Evolutionary conservation across 2,888 invertebrate species (phyloP).

Genomic region (Hedychridium roseum): DNA sequence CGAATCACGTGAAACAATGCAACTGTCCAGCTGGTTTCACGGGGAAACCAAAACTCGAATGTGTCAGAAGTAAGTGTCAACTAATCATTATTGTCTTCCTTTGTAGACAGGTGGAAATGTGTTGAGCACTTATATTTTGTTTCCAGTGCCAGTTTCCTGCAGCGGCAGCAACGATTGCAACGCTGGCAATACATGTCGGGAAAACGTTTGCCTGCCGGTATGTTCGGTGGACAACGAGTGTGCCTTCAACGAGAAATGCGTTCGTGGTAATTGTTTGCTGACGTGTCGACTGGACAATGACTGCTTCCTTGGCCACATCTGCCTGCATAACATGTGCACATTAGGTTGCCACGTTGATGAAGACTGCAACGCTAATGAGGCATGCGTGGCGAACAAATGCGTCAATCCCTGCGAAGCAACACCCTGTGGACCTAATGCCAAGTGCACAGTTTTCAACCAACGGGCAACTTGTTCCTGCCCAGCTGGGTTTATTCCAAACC

Average conservation of each 20-base stretch:
- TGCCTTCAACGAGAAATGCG: constrained; percentile 89
- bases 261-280: constrained; percentile 81
- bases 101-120: no score
- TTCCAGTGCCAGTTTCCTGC: constrained; percentile 80
- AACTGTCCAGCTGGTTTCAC: constrained; percentile 86
- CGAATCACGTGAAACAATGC: constrained; percentile 80
- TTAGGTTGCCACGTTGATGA: constrained; percentile 87
- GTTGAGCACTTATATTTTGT: background rate
- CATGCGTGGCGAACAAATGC: constrained; percentile 83
- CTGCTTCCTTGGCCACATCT: constrained; percentile 91
- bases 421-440: constrained; percentile 87
- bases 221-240: constrained; percentile 83
- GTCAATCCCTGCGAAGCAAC: constrained; percentile 78
- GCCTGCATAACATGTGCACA: constrained; percentile 84
- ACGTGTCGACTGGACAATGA: constrained; percentile 92
- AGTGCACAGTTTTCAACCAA: constrained; percentile 81
- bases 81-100: no score
- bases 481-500: constrained; percentile 83
- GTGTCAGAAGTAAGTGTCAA: constrained; percentile 77
- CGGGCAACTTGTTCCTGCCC: constrained; percentile 84
- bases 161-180: constrained; percentile 75
- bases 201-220: constrained; percentile 82
- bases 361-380: constrained; percentile 85
- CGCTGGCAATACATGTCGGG: constrained; percentile 77
- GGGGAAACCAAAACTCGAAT: constrained; percentile 84